Conservation (phyloP, 2,888 invertebrate genomes). For the Octodonta nipae region DNA sequence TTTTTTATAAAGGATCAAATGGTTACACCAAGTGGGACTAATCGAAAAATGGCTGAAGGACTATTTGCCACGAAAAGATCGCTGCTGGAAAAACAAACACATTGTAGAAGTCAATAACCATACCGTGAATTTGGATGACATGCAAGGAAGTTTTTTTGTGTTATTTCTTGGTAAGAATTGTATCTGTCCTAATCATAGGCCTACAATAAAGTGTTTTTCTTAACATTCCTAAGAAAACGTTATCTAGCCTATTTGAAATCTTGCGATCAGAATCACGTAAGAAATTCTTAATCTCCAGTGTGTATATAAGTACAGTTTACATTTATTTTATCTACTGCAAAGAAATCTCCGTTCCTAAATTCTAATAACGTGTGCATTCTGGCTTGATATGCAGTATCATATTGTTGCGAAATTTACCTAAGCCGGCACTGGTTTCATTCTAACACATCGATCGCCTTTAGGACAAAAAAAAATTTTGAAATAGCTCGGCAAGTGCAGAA, state of each 20-base stretch:
- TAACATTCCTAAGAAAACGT: neutral
- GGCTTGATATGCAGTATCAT: too few relatives aligned
- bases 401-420: too few relatives aligned
- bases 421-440: too few relatives aligned
- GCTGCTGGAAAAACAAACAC: constrained; percentile 56
- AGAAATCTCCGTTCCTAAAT: too few relatives aligned
- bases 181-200: too few relatives aligned
- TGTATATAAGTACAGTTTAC: neutral
- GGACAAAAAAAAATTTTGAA: too few relatives aligned
- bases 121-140: constrained; percentile 76
- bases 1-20: constrained; percentile 67
- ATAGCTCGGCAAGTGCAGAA: too few relatives aligned
- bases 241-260: neutral
- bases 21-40: constrained; percentile 73
- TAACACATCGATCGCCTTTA: too few relatives aligned
- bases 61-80: constrained; percentile 64
- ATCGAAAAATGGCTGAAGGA: constrained; percentile 69
- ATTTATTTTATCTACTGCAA: too few relatives aligned
- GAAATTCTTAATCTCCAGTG: neutral
- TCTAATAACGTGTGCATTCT: too few relatives aligned
- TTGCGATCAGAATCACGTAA: neutral
- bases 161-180: constrained; percentile 56
- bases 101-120: constrained; percentile 65
- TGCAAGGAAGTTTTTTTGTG: constrained; percentile 86
- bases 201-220: too few relatives aligned